These are phyloP conservation scores for Phaethornis superciliosus DNA, from an alignment of 2,113 vertebrate genomes.

Conservation along the genomic window DNA sequence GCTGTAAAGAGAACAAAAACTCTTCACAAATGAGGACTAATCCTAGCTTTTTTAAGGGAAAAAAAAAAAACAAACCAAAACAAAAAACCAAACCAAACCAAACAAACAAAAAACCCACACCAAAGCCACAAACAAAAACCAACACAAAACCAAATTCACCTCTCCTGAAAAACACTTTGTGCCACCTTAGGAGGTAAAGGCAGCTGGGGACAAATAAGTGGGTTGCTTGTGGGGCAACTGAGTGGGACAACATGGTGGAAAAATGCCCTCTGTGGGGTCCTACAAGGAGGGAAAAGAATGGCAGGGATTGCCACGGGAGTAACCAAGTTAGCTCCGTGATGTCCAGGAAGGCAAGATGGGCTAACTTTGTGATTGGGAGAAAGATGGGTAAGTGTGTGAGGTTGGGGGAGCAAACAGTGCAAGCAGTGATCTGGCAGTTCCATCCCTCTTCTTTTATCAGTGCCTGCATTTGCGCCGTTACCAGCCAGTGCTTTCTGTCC, in stretches of 20 bases:
- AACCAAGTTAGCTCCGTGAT: background rate
- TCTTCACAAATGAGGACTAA: background rate
- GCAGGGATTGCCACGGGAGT: background rate
- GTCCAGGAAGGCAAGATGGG: background rate
- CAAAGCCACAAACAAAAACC: too few relatives aligned
- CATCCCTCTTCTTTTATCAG: background rate
- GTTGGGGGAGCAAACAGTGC: background rate
- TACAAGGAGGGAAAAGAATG: background rate
- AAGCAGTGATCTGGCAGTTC: background rate
- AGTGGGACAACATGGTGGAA: accelerated
- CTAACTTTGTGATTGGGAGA: background rate
- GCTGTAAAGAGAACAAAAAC: conserved; percentile 39
- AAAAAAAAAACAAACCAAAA: background rate
- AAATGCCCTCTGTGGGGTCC: background rate
- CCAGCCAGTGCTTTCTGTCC: background rate
- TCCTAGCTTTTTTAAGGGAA: background rate
- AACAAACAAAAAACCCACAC: too few relatives aligned
- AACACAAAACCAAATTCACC: background rate
- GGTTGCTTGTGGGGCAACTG: background rate
- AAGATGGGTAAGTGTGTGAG: background rate
- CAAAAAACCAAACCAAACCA: too few relatives aligned
- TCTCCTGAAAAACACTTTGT: background rate
- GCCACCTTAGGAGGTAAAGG: background rate
- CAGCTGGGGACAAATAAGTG: background rate
- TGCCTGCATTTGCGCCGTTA: background rate